These are phyloP conservation scores for Xyliphius kryptos DNA, from an alignment of 2,113 vertebrate species.

Conservation along the genomic window DNA sequence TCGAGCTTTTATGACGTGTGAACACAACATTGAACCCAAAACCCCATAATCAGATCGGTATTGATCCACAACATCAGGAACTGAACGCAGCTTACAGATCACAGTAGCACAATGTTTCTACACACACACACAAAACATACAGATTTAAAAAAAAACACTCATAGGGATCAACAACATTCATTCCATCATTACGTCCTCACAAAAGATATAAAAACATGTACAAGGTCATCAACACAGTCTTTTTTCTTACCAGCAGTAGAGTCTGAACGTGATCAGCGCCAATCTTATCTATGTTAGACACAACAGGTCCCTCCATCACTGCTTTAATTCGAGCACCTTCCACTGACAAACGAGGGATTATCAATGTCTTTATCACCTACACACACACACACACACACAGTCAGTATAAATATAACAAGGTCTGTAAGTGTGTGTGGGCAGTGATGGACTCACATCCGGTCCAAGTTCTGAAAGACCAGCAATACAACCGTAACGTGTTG, in stretches of 20 bases:
- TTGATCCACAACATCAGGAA: conserved; percentile 77
- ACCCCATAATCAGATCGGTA: conserved; percentile 80
- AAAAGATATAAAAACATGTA: no score
- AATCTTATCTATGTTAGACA: conserved; percentile 87
- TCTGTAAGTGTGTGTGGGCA: no score
- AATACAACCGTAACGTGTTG: conserved; percentile 84
- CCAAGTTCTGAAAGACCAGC: conserved; percentile 85
- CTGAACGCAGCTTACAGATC: conserved; percentile 76
- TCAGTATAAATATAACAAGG: no score
- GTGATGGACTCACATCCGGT: conserved; percentile 79
- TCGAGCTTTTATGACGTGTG: conserved; percentile 82
- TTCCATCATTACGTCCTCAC: no score
- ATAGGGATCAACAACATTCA: no score
- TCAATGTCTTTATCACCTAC: conserved; percentile 86
- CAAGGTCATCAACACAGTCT: no score
- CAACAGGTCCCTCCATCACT: conserved; percentile 77
- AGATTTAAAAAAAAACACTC: no score
- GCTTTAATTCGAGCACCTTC: conserved; percentile 80
- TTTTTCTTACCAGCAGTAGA: conserved; percentile 78
- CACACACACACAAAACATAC: no score
- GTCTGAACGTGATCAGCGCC: conserved; percentile 87
- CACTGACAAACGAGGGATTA: conserved; percentile 75
- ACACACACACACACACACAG: conserved; percentile 37
- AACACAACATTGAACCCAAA: conserved; percentile 80
- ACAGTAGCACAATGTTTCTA: conserved; percentile 91